Base-by-base conservation (phyloP, 2,797 vertebrate genomes). In the Poeciliopsis paucimaculata region DNA sequence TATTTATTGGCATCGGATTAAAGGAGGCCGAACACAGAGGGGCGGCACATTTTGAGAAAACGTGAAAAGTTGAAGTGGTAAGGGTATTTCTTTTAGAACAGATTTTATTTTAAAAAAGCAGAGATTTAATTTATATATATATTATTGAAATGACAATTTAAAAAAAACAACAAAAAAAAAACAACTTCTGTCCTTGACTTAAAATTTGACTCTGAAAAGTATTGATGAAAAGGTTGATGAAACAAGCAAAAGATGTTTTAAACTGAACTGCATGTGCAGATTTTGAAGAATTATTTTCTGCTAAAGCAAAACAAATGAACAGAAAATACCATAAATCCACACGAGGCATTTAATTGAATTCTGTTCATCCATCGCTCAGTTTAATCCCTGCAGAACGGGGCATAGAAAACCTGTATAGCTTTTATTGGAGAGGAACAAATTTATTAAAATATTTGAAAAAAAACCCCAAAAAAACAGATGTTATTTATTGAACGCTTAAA, bases 361-460 rank as follows among this genome's bases (percentile, higher is more conserved):
- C 82, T 77, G 79, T 82, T 87, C 81, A 53, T 77, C 87, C 70
- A 87, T 88, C 66, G 62, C 62, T 89, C 82, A 76, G 86, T 81
- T 76, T 62, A 70, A 86, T 82, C 78, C 86, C 87, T 76, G 75
- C 78, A 78, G 79, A 81, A 83, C 73, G 75, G 72, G 36, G 78
- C 73, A 84, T n/a, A 16, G 26, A n/a, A 16, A 23, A n/a, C 10
- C 23, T 3, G 15, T 26, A n/a, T 16, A 28, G 13, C 26, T n/a
- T 71, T 28, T n/a, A 71, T 18, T 8, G 26, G 41, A 46, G 12
- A 46, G n/a, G 43, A 45, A 43, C 12, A 70, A 3, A 43, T 70
- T 26, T 45, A 23, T n/a, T 16, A 5, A 36, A 66, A 47, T 41
- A 68, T 26, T 23, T 39, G 62, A 26, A 12, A 18, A 41, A 9